Evolutionary conservation across 1,140 invertebrate species (phyloP), one percentile per base, ranked within the genome.

Genomic region (Luehdorfia chinensis): DNA sequence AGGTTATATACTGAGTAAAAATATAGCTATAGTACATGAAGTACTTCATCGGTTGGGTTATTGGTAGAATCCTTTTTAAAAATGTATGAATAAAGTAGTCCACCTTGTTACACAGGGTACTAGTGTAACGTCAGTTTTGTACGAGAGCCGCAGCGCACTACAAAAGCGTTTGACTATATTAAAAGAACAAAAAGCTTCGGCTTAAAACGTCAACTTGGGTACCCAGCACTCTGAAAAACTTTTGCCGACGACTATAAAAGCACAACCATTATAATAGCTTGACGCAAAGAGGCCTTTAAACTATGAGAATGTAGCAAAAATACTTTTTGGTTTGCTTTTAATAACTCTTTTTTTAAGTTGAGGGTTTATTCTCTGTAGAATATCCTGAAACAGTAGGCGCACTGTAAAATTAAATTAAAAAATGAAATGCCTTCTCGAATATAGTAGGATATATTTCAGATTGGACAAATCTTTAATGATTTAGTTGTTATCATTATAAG

Each of bases 261-360:
- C 55, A 41, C 39, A 50, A 60, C 64, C 57, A 59, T 57, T 66
- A 66, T 63, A 59, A 65, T 55, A 50, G 36, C 47, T 49, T 56
- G 55, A 56, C 48, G 59, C 51, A 46, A 55, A 59, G 55, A 59
- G 48, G 47, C 50, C 54, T 55, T 55, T 57, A 61, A 47, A 58
- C 57, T 46, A 57, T 57, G 49, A 56, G 62, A 62, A 63, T 56
- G 56, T 52, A 49, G 45, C 36, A 51, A 45, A 28, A 55, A 41
- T 54, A 50, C 47, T 59, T n/a, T 59, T 55, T 52, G 47, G 43
- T 53, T 46, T 34, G 31, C 45, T 49, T 41, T 46, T 47, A n/a
- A 57, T 51, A 50, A 23, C 43, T 43, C 13, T 31, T 32, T 48
- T 55, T 55, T 36, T 36, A 36, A 36, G 18, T 19, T 12, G 33